These are phyloP conservation scores for Centruroides vittatus DNA, from an alignment of 1,140 invertebrate genomes.

Conservation along the genomic window DNA sequence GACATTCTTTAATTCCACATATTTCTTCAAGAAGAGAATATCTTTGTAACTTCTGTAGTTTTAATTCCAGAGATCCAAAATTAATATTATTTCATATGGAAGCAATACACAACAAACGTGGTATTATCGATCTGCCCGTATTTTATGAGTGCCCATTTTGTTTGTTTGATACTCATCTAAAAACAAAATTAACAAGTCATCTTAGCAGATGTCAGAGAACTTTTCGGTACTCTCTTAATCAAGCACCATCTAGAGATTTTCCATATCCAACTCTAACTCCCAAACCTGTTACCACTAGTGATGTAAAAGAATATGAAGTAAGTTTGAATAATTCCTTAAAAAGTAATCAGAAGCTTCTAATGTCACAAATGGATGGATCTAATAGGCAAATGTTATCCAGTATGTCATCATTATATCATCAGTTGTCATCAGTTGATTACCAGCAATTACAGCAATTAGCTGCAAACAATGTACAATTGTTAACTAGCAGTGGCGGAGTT, in stretches of 20 bases:
- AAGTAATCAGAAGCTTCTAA: not conserved
- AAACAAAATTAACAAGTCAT: slow-evolving; percentile 80
- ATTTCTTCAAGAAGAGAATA: slow-evolving; percentile 53
- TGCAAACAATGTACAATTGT: no score
- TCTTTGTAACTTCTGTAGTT: slow-evolving; percentile 67
- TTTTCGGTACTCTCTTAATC: slow-evolving; percentile 69
- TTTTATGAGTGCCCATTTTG: slow-evolving; percentile 88
- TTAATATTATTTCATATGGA: slow-evolving; percentile 87
- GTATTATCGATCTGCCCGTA: slow-evolving; percentile 64
- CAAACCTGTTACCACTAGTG: slow-evolving; percentile 23
- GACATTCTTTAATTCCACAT: slow-evolving; percentile 84
- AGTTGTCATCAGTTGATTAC: not conserved
- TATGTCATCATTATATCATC: not conserved
- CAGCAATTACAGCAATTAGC: not conserved
- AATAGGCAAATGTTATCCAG: not conserved
- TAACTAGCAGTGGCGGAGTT: no score
- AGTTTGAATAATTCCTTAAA: not conserved
- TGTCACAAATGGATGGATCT: not conserved
- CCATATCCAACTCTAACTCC: slow-evolving; percentile 78
- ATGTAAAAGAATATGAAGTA: slow-evolving; percentile 22
- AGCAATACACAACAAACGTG: slow-evolving; percentile 64
- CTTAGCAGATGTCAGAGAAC: slow-evolving; percentile 76
- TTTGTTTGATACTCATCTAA: slow-evolving; percentile 86
- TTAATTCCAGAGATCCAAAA: slow-evolving; percentile 65
- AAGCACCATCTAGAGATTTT: slow-evolving; percentile 65